These are phyloP conservation scores for Thinocorus orbignyianus DNA, from an alignment of 2,113 vertebrate species.

Conservation along the genomic window DNA sequence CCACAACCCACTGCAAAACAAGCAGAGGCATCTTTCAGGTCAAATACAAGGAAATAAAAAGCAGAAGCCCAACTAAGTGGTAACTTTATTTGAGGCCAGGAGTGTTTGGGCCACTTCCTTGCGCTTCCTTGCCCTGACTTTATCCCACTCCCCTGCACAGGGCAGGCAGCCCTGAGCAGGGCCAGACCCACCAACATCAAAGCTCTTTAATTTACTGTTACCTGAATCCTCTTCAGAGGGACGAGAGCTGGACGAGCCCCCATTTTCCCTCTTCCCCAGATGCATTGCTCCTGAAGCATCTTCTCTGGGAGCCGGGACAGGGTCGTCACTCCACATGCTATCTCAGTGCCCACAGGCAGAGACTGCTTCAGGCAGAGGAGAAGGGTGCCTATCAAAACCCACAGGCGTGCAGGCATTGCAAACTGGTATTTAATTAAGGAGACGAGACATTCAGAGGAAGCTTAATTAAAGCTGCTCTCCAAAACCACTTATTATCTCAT, in stretches of 20 bases:
- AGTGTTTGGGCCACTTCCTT: not conserved
- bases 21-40: not conserved
- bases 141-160: not conserved
- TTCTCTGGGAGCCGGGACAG: not conserved
- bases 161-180: not conserved
- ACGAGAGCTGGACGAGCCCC: not conserved
- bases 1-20: not conserved
- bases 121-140: too few species aligned
- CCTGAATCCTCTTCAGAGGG: accelerated
- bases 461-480: constrained; percentile 31
- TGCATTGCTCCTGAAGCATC: not conserved
- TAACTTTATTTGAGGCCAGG: not conserved
- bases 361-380: not conserved
- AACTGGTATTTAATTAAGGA: constrained; percentile 42
- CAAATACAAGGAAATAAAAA: not conserved
- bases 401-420: accelerated
- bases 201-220: not conserved
- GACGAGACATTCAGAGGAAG: not conserved
- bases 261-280: not conserved
- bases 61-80: not conserved
- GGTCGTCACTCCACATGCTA: not conserved
- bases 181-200: not conserved
- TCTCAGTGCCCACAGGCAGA: not conserved
- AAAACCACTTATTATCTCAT: not conserved
- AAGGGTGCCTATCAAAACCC: not conserved